A percentile compares a stretch with the other conserved stretches of the same genome.
Evolutionary conservation across 2,888 invertebrate species (phyloP).

Genomic region (Limenitis camilla): DNA sequence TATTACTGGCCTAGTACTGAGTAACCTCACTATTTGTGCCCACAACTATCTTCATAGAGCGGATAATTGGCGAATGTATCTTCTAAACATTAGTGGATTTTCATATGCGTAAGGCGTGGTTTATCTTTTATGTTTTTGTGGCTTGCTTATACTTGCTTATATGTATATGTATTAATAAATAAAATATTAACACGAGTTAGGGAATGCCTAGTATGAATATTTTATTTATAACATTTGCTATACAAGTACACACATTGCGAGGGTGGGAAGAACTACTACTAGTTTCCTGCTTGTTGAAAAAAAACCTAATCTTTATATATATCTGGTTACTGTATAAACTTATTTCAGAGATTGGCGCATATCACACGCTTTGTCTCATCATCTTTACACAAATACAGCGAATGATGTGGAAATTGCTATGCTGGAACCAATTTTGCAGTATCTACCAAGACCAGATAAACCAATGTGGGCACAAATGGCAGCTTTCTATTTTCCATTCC

Average conservation of each 20-base stretch:
- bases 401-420: constrained; percentile 82
- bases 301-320: not conserved
- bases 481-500: constrained; percentile 69
- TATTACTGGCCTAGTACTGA: constrained; percentile 39
- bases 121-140: not conserved
- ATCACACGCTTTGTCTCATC: constrained; percentile 86
- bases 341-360: constrained; percentile 83
- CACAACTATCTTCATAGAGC: constrained; percentile 88
- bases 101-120: constrained; percentile 72
- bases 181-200: too few relatives aligned
- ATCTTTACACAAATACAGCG: constrained; percentile 85
- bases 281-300: too few relatives aligned
- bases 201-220: too few relatives aligned
- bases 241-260: too few relatives aligned
- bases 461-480: constrained; percentile 67
- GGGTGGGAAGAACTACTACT: too few relatives aligned
- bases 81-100: constrained; percentile 81
- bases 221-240: too few relatives aligned
- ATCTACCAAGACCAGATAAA: constrained; percentile 77
- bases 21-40: constrained; percentile 70
- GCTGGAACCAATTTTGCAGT: constrained; percentile 80
- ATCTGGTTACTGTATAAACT: not conserved
- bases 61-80: constrained; percentile 87
- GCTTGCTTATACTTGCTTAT: too few relatives aligned
- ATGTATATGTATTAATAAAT: too few relatives aligned